Evolutionary conservation across 2,113 vertebrate genomes (phyloP), one percentile per base, ranked within the genome.

Genomic region (Columba janthina): DNA sequence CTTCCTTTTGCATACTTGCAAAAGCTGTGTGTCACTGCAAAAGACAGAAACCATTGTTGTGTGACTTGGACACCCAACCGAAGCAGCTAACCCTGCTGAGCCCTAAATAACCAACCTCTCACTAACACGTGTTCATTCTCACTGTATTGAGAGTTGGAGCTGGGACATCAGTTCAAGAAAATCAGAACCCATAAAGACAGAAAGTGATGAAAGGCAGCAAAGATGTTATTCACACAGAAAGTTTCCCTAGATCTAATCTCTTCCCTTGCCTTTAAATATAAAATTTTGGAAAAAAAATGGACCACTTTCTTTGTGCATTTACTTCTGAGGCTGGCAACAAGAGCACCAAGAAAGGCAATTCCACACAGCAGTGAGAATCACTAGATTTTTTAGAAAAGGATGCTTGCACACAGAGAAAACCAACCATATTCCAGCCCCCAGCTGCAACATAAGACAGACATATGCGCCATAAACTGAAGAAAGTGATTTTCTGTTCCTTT

Each of bases 271-370:
- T 73, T 54, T 31, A 86, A 54, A 58, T 12, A 29, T 3, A 31
- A 72, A 7, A 31, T 1, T 34, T 9, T n/a, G 5, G 36, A 1
- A 0, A n/a, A 0, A n/a, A 36, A 65, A 80, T 1, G 4, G 15
- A 4, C 4, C 14, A 4, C 1, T 51, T 36, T 17, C 60, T 44
- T 44, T 3, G 10, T 25, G 26, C 3, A 13, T 73, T 57, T 54
- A 11, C 18, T 73, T 46, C 60, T 73, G 14, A 50, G 18, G 5
- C 13, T 85, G n/a, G 19, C 15, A 74, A 36, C 0, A 1, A 64
- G 34, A 36, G 61, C 8, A 61, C 2, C 15, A 31, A 1, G 6
- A 12, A 71, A 34, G 5, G 24, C 4, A 65, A 46, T 32, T 56
- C 51, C 28, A 62, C 20, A 19, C 16, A n/a, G 24, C 13, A 5